These are phyloP conservation scores for Phrixothrix hirtus DNA, from an alignment of 2,888 invertebrate genomes.

Conservation along the genomic window DNA sequence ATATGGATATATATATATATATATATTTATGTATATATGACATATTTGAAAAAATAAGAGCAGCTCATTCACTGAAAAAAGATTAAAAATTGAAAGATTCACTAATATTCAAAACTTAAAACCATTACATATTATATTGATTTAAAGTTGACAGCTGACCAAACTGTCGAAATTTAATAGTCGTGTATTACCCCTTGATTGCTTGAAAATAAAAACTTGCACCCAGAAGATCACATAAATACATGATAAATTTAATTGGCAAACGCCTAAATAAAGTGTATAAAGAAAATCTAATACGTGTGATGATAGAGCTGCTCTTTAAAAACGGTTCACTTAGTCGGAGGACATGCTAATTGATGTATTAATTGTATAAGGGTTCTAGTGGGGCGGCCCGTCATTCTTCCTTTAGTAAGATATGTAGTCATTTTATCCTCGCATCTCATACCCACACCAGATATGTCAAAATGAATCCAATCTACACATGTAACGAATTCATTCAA, in stretches of 20 bases:
- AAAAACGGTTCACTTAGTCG: slow-evolving; percentile 36
- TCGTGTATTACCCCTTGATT: slow-evolving; percentile 34
- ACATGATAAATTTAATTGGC: slow-evolving; percentile 28
- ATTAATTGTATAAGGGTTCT: slow-evolving; percentile 58
- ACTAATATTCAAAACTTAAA: slow-evolving; percentile 26
- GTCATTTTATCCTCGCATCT: slow-evolving; percentile 35
- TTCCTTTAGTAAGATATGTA: slow-evolving; percentile 60
- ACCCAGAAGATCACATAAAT: slow-evolving; percentile 20
- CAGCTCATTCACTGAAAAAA: slow-evolving; percentile 17
- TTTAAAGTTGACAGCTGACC: slow-evolving; percentile 44
- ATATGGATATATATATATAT: no score
- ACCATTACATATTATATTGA: slow-evolving; percentile 22
- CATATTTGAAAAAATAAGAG: slow-evolving; percentile 13
- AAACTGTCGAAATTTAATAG: slow-evolving; percentile 39
- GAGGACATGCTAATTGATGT: slow-evolving; percentile 54
- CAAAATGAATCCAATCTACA: slow-evolving; percentile 65
- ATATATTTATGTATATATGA: slow-evolving; percentile 8
- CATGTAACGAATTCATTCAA: slow-evolving; percentile 61
- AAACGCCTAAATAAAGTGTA: slow-evolving; percentile 18
- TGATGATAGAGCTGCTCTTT: slow-evolving; percentile 13
- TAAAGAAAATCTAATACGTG: slow-evolving; percentile 7
- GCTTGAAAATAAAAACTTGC: slow-evolving; percentile 27
- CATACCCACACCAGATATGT: slow-evolving; percentile 60
- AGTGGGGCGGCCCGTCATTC: slow-evolving; percentile 59
- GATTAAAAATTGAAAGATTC: slow-evolving; percentile 18